Evolutionary conservation across 2,797 vertebrate genomes (phyloP).

Genomic region (Epinephelus awoara): DNA sequence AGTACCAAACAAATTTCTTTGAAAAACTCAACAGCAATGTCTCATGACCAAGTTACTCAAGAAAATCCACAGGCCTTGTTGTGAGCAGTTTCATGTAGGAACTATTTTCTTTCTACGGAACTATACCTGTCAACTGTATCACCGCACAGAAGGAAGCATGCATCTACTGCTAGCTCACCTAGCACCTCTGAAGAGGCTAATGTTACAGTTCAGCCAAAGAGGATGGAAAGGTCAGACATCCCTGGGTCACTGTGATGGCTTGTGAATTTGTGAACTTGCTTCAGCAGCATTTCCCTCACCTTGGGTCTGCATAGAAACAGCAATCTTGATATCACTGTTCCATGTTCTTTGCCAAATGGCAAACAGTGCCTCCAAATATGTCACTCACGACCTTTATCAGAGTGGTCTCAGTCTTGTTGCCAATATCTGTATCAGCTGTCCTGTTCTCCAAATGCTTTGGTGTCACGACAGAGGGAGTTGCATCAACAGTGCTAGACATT

Average conservation of each 20-base stretch:
- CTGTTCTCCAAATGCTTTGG: constrained; percentile 12
- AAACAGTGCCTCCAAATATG: constrained; percentile 17
- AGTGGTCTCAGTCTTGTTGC: not conserved
- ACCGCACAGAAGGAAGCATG: too few species aligned
- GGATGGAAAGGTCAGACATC: not conserved
- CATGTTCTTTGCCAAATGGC: constrained; percentile 9
- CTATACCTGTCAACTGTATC: too few species aligned
- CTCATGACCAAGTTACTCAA: too few species aligned
- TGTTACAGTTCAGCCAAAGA: too few species aligned
- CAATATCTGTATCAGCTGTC: constrained; percentile 19
- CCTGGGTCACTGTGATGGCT: not conserved
- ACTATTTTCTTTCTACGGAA: too few species aligned
- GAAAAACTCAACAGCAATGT: too few species aligned
- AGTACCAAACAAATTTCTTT: too few species aligned
- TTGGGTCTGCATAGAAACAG: constrained; percentile 26
- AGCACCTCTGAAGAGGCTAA: too few species aligned
- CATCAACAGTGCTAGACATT: not conserved
- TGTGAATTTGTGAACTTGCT: constrained; percentile 27
- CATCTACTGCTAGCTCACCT: too few species aligned
- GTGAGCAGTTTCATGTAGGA: too few species aligned
- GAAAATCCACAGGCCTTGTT: too few species aligned
- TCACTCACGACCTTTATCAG: not conserved
- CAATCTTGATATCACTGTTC: constrained; percentile 21
- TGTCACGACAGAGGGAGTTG: not conserved
- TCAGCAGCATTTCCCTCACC: constrained; percentile 15